These are phyloP conservation scores for Arctopsyche grandis DNA, from an alignment of 1,140 invertebrate species.

Conservation along the genomic window DNA sequence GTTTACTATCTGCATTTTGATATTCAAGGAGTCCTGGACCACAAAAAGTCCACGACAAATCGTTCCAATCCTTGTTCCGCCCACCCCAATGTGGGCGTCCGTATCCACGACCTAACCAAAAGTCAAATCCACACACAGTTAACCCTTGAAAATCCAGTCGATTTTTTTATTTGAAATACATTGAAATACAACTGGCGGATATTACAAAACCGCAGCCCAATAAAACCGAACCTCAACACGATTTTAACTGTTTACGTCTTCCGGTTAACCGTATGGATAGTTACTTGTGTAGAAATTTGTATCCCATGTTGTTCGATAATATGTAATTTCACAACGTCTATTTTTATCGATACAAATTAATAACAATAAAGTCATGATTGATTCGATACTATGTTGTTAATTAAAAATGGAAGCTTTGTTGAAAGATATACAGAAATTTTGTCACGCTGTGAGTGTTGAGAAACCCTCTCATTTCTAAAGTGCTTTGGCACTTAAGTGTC, in stretches of 20 bases:
- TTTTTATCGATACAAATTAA: no score
- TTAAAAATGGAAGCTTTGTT: no score
- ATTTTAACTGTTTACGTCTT: conserved; percentile 2
- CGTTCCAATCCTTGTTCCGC: conserved; percentile 1
- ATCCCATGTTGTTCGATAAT: no score
- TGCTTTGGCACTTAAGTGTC: no score
- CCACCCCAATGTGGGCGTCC: conserved; percentile 1
- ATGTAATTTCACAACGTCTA: no score
- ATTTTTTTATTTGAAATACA: not conserved
- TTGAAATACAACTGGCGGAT: not conserved
- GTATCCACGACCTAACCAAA: not conserved
- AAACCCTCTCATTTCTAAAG: no score
- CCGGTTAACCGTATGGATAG: not conserved
- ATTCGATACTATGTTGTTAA: no score
- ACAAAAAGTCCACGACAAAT: conserved; percentile 9
- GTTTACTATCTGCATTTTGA: no score
- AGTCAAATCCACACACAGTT: not conserved
- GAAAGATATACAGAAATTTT: no score
- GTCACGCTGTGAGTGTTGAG: no score
- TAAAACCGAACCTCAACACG: conserved; percentile 6
- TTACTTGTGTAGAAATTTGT: not conserved
- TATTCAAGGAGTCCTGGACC: not conserved
- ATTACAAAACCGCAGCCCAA: not conserved
- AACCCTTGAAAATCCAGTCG: not conserved
- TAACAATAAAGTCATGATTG: no score